Conservation (phyloP, 2,113 vertebrate species). For the Sarotherodon lohbergeri region DNA sequence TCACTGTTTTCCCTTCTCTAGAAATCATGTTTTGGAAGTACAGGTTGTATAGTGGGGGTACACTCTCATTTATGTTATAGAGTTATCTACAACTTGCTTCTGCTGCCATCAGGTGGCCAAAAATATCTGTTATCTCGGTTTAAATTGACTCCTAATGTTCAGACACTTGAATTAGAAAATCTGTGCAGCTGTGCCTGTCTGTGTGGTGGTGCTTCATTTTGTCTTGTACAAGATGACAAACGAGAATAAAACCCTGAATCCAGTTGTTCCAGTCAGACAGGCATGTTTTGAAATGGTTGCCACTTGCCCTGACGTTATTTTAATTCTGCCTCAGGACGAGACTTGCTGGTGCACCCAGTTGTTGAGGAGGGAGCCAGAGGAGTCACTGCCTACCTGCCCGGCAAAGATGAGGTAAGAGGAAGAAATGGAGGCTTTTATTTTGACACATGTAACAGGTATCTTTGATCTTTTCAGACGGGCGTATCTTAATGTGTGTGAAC, state of each 20-base stretch:
- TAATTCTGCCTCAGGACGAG: slow-evolving; percentile 68
- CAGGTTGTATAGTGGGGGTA: not conserved
- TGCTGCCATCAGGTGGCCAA: not conserved
- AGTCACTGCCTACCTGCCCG: slow-evolving; percentile 84
- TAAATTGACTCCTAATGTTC: not conserved
- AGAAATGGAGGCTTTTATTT: not conserved
- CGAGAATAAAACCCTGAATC: not conserved
- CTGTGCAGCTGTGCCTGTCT: not conserved
- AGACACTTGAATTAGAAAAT: not conserved
- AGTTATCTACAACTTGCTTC: not conserved
- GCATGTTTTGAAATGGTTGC: fast-evolving
- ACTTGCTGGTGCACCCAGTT: slow-evolving; percentile 85
- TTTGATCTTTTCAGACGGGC: not conserved
- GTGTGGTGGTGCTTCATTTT: not conserved
- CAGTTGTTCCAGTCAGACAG: not conserved
- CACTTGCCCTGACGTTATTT: not conserved
- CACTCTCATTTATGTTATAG: not conserved
- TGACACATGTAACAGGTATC: not conserved
- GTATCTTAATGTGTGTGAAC: not conserved
- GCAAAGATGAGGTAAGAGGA: slow-evolving; percentile 78
- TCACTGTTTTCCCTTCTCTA: not conserved
- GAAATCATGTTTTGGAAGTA: not conserved
- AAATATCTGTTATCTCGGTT: fast-evolving
- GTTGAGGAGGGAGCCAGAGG: slow-evolving; percentile 80
- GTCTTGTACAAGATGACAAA: not conserved